These are phyloP conservation scores for Vulpes ferrilata DNA, from an alignment of 2,113 vertebrate species.

Conservation along the genomic window DNA sequence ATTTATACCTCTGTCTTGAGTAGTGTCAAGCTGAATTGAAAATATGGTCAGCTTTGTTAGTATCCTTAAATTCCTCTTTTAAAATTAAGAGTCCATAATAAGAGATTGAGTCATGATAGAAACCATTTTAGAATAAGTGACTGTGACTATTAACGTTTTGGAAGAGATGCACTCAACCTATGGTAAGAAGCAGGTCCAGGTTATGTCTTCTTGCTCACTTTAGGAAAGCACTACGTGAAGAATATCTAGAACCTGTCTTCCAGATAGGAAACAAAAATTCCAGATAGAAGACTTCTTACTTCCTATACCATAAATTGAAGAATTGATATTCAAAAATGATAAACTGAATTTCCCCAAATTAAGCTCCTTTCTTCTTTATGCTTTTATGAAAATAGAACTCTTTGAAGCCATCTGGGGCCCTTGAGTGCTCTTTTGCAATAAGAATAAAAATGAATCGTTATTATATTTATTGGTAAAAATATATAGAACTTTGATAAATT, in stretches of 20 bases:
- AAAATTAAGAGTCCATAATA: conserved; percentile 2
- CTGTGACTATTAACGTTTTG: background rate
- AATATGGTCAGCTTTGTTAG: conserved; percentile 63
- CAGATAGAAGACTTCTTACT: background rate
- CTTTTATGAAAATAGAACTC: conserved; percentile 52
- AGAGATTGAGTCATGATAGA: background rate
- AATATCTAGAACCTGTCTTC: background rate
- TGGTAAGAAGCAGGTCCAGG: background rate
- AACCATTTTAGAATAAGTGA: conserved; percentile 6
- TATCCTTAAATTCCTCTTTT: conserved; percentile 54
- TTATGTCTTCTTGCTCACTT: background rate
- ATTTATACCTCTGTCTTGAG: conserved; percentile 60
- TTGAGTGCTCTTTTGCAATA: background rate
- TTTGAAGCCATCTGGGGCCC: background rate
- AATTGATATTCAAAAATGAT: conserved; percentile 47
- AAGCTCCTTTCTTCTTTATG: background rate
- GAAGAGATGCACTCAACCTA: background rate
- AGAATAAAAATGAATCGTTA: background rate
- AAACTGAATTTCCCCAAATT: background rate
- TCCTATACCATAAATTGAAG: background rate
- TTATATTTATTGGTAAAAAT: background rate
- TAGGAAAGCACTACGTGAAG: background rate
- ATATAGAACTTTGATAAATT: background rate
- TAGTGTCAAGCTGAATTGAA: conserved; percentile 50
- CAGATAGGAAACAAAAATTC: background rate